A percentile compares a stretch with the other conserved stretches of the same genome.
Conservation (phyloP, 1,140 invertebrate species). For the Cotesia glomerata region DNA sequence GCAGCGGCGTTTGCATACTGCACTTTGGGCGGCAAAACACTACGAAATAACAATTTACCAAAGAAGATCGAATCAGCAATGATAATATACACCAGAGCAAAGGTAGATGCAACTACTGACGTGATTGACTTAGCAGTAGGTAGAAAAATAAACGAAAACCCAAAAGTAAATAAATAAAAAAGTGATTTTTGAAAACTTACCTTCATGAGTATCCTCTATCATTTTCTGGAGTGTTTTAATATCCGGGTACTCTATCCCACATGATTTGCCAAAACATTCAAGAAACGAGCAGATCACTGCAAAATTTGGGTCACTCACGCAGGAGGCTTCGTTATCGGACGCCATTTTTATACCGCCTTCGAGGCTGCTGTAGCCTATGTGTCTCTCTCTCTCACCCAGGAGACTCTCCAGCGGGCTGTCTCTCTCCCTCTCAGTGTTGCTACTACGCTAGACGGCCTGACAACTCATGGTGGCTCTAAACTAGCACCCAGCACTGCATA, state of each 20-base stretch:
- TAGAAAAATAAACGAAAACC: conserved; percentile 13
- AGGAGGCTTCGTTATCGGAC: conserved; percentile 83
- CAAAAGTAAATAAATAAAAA: conserved; percentile 1
- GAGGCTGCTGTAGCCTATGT: neutral
- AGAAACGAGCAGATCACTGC: conserved; percentile 94
- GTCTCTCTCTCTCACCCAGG: neutral
- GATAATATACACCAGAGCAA: too few relatives aligned
- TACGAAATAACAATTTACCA: too few relatives aligned
- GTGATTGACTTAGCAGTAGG: too few relatives aligned
- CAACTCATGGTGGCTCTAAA: conserved; percentile 34
- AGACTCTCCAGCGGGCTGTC: neutral
- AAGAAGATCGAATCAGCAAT: too few relatives aligned
- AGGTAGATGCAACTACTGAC: too few relatives aligned
- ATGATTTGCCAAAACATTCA: conserved; percentile 83
- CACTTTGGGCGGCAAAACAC: conserved; percentile 12
- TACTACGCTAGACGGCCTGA: conserved; percentile 45
- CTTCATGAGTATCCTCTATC: conserved; percentile 86
- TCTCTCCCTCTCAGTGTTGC: conserved; percentile 26
- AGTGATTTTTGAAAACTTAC: conserved; percentile 63
- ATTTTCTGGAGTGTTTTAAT: conserved; percentile 85
- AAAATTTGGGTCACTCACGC: conserved; percentile 93
- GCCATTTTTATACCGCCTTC: conserved; percentile 71
- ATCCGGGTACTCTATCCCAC: conserved; percentile 77
- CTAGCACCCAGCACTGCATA: too few relatives aligned
- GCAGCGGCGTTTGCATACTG: conserved; percentile 17